Base-by-base conservation (phyloP, 2,888 invertebrate genomes). In the Athalia circularis region DNA sequence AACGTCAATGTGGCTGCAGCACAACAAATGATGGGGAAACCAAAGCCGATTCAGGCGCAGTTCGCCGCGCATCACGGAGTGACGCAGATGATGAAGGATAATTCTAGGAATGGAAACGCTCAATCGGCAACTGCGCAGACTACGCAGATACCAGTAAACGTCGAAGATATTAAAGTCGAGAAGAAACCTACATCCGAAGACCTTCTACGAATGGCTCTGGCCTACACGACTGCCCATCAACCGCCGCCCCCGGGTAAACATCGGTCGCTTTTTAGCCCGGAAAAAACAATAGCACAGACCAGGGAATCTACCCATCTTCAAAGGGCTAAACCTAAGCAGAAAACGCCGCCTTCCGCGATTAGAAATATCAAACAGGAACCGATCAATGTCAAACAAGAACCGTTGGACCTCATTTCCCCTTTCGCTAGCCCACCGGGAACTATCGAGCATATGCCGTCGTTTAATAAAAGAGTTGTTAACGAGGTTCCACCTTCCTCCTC, bases 191-290 rank as follows among this genome's bases (percentile, higher is more conserved):
- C 82, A 75, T 85, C 86, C n/a, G 86, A 86, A 0, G 86, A 86
- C 4, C 52, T 78, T 52, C n/a, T 54, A 3, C 81, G 82, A 6
- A 81, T 77, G 47, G 81, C 83, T 5, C 75, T 80, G 8, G 83
- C 88, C 78, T 80, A 84, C 65, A 82, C 86, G 3, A 82, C 84
- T 6, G 72, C 80, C 3, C 79, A 83, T 61, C 65, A 86, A n/a
- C 81, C 85, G 0, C 86, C 86, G 11, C 85, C 81, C 3, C 77
- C 57, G 1, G 64, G 77, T 43, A 85, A 88, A 50, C 89, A 88
- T 54, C 88, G 87, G 64, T 94, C 94, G 11, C 86, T 94, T 52
- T 94, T 94, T 87, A 94, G 94, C 3, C 94, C 94, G 0, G 94
- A 94, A 80, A 94, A 93, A 80, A 91, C 88, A 0, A 91, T 91